Conservation (phyloP, 2,113 vertebrate species). For the Lophura nycthemera region DNA sequence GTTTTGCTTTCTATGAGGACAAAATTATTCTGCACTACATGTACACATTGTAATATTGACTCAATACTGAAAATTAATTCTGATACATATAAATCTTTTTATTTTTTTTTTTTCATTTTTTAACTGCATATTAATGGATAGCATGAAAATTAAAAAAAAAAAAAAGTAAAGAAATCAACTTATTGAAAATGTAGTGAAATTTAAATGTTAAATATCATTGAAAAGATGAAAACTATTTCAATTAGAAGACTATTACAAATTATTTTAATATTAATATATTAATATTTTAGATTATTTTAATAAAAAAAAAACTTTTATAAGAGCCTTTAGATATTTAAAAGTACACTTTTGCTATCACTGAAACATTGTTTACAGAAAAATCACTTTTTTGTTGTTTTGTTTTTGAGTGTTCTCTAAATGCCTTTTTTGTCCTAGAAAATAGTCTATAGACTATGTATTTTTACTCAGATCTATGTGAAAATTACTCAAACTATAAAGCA, state of each 20-base stretch:
- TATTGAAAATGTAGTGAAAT: neutral
- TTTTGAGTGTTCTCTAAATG: accelerated
- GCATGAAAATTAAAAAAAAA: neutral
- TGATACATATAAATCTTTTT: no score
- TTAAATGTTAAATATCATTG: neutral
- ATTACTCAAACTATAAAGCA: neutral
- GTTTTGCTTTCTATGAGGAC: neutral
- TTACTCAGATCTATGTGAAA: neutral
- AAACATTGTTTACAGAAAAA: neutral
- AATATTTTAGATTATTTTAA: neutral
- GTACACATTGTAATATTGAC: neutral
- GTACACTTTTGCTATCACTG: neutral
- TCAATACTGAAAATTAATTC: neutral
- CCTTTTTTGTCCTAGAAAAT: neutral
- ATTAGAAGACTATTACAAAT: neutral
- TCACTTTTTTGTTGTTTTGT: neutral
- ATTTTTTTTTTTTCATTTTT: neutral
- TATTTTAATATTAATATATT: neutral
- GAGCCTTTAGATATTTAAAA: neutral
- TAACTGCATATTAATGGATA: neutral
- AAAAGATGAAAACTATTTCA: neutral
- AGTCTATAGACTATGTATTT: neutral
- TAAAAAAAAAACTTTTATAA: neutral
- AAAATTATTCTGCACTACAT: neutral
- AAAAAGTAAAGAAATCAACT: neutral